These are phyloP conservation scores for Drosophila macrospina DNA, from an alignment of 2,888 invertebrate genomes.

Conservation along the genomic window DNA sequence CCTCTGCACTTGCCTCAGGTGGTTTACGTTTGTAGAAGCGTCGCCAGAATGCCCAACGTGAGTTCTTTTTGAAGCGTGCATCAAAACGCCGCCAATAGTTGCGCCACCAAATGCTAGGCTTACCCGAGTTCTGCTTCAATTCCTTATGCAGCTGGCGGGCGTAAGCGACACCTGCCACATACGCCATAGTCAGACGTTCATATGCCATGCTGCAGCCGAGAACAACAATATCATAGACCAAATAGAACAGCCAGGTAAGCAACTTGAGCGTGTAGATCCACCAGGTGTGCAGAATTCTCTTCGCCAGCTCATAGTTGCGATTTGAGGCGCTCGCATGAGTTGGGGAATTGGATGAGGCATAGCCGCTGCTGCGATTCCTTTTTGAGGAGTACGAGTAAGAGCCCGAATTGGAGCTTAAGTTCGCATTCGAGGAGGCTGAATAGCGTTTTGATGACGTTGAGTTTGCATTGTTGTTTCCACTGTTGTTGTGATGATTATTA, in stretches of 20 bases:
- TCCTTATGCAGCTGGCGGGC: slow-evolving; percentile 82
- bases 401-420: slow-evolving; percentile 67
- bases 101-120: slow-evolving; percentile 83
- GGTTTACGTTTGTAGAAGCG: slow-evolving; percentile 85
- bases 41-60: slow-evolving; percentile 85
- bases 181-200: slow-evolving; percentile 79
- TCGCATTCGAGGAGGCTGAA: slow-evolving; percentile 64
- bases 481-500: slow-evolving; percentile 25
- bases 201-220: slow-evolving; percentile 87
- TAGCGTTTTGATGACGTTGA: slow-evolving; percentile 74
- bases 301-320: slow-evolving; percentile 86
- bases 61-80: slow-evolving; percentile 83
- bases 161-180: slow-evolving; percentile 72
- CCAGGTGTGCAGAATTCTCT: slow-evolving; percentile 87
- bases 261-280: slow-evolving; percentile 88
- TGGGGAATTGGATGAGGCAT: slow-evolving; percentile 68
- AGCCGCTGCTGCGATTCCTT: slow-evolving; percentile 67
- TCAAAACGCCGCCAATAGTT: slow-evolving; percentile 83
- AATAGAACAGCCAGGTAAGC: slow-evolving; percentile 91
- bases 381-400: slow-evolving; percentile 82
- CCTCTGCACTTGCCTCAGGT: slow-evolving; percentile 82
- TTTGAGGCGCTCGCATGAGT: slow-evolving; percentile 72
- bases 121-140: slow-evolving; percentile 84
- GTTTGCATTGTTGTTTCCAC: slow-evolving; percentile 54
- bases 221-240: slow-evolving; percentile 92